Base-by-base conservation (phyloP, 2,888 invertebrate species). In the Malachius bipustulatus region DNA sequence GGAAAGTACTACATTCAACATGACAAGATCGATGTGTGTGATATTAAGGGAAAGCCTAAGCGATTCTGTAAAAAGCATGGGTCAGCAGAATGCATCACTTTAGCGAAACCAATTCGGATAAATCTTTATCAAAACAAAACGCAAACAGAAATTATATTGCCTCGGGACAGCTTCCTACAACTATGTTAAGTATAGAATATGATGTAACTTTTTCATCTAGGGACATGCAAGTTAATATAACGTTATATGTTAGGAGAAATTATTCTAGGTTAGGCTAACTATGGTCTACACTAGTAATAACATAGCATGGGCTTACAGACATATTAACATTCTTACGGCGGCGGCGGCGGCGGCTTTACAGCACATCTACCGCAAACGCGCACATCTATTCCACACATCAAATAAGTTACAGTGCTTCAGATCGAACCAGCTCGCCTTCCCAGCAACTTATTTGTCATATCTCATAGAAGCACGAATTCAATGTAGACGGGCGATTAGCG, bases 241-340 rank as follows among this genome's bases (percentile, higher is more conserved):
- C 49, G 51, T 55, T 57, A 58, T 52, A 58, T 51, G 54, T 59
- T 59, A 59, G 52, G 56, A 54, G 57, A 50, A 59, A 59, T 59
- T 59, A 59, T 57, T 59, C 59, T 60, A 58, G 54, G 55, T 56
- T 56, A 57, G 49, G 56, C 57, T 59, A 59, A 57, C 54, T 60
- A 61, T 56, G 55, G 55, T 54, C 59, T 61, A 57, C 48, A 47
- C 50, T 52, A 56, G 55, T 54, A 57, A 58, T 57, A 60, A 58
- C 56, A 56, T 57, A 58, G 58, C 56, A 50, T 51, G 56, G 53
- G 51, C 52, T 49, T 44, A 49, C 48, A 47, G 47, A 51, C 46
- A 50, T 42, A 41, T 44, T 34, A 32, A 32, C 31, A 32, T 30
- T 37, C 28, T 30, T 30, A 33, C 33, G 30, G n/a, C n/a, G n/a